Percentiles rank a stretch among this genome's conserved stretches.
phyloP scores from a whole-genome alignment of 1,140 invertebrate species.

The Calephelis nemesis region DNA sequence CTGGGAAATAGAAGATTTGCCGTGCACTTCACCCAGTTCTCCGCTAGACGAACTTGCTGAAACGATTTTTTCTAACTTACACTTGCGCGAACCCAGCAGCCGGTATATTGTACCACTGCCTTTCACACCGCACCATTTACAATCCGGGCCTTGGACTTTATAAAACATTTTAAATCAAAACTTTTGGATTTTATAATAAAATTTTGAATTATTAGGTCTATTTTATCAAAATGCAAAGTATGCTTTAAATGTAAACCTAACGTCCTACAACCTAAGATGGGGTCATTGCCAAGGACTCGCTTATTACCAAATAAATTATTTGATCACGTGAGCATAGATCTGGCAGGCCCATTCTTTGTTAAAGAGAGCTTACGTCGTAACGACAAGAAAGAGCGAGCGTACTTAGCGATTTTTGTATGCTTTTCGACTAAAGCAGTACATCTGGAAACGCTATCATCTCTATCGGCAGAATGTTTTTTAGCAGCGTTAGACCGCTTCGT shows the following conservation, averaged over 20 bases:
- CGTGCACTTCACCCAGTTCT: no score
- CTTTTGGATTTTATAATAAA: constrained; percentile 23
- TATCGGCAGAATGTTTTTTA: constrained; percentile 34
- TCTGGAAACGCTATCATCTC: no score
- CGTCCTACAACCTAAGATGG: constrained; percentile 20
- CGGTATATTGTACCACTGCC: no score
- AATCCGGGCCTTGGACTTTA: background rate
- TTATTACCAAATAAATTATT: background rate
- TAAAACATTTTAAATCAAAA: no score
- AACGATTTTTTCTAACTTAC: no score
- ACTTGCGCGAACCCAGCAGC: no score
- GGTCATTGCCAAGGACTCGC: constrained; percentile 7
- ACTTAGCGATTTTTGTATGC: constrained; percentile 38
- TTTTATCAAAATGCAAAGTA: constrained; percentile 21
- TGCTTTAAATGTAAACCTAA: constrained; percentile 22
- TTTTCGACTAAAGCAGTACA: constrained; percentile 27
- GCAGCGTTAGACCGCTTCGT: constrained; percentile 34
- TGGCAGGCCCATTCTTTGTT: constrained; percentile 16
- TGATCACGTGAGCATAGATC: background rate
- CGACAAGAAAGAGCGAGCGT: constrained; percentile 26
- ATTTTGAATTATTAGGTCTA: constrained; percentile 16
- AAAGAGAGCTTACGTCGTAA: constrained; percentile 23
- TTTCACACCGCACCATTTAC: background rate
- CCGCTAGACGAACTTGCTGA: no score
- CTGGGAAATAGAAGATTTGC: no score